phyloP scores from a whole-genome alignment of 2,888 invertebrate genomes.

The Atethmia centrago region DNA sequence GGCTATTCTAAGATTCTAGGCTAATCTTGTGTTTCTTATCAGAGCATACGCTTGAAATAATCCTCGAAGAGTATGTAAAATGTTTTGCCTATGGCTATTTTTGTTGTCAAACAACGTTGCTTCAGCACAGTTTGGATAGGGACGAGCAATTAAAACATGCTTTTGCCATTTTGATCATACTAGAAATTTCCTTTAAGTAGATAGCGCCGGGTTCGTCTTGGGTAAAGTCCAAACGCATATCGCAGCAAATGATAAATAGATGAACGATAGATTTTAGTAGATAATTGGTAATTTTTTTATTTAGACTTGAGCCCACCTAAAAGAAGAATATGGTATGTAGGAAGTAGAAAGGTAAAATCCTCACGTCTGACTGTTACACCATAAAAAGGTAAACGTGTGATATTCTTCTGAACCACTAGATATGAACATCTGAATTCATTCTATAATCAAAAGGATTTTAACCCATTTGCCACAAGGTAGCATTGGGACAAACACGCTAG shows the following conservation, averaged over 20 bases:
- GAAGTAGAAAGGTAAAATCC: neutral
- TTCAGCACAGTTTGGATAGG: neutral
- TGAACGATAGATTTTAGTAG: neutral
- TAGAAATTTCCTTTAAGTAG: neutral
- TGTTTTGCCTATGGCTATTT: conserved; percentile 7
- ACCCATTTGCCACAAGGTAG: neutral
- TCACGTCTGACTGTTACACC: neutral
- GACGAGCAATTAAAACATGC: neutral
- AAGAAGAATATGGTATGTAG: neutral
- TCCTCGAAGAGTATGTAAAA: neutral
- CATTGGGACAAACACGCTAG: conserved; percentile 1
- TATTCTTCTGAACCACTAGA: neutral
- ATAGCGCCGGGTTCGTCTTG: neutral
- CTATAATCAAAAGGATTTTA: conserved; percentile 16
- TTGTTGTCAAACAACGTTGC: neutral
- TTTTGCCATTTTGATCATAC: neutral
- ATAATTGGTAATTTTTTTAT: neutral
- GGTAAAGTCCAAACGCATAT: neutral
- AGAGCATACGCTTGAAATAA: neutral
- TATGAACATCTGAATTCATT: neutral
- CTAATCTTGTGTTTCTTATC: conserved; percentile 2
- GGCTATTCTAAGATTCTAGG: too few species aligned
- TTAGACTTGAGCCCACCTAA: neutral
- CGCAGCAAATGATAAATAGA: neutral
- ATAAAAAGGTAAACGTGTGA: neutral